Evolutionary conservation across 2,113 vertebrate species (phyloP).

Genomic region (Phainopepla nitens): DNA sequence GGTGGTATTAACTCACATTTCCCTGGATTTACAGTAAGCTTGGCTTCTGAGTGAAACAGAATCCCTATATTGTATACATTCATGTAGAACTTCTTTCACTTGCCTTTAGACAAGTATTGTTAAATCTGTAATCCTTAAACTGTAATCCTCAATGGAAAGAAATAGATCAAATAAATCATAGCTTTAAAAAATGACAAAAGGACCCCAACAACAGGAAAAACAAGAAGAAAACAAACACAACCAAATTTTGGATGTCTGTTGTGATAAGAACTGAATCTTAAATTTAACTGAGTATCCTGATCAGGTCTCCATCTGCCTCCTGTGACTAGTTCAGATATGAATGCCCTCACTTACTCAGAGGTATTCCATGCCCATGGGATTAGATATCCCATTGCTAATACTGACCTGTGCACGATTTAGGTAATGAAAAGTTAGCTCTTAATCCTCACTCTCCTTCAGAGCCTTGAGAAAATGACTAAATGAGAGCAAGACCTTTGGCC

Average conservation of each 20-base stretch:
- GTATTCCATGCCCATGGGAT: background rate
- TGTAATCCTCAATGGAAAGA: background rate
- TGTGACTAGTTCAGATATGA: background rate
- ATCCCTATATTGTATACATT: background rate
- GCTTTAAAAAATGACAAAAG: background rate
- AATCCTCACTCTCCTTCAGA: background rate
- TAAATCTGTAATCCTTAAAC: background rate
- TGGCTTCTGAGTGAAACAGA: background rate
- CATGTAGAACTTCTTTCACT: background rate
- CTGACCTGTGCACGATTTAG: background rate
- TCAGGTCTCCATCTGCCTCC: background rate
- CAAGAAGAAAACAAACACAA: background rate
- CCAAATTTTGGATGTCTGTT: background rate
- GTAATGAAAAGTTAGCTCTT: background rate
- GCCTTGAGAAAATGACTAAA: background rate
- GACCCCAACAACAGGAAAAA: background rate
- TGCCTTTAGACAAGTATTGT: background rate
- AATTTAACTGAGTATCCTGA: background rate
- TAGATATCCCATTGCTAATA: background rate
- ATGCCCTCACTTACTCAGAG: background rate
- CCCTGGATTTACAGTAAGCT: background rate
- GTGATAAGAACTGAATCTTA: background rate
- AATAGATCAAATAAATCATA: background rate
- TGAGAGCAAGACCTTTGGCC: background rate
- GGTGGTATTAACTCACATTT: background rate